Percentiles rank a stretch among this genome's conserved stretches.
Evolutionary conservation across 1,140 invertebrate genomes (phyloP).

Genomic region (Ditylenchus dipsaci): DNA sequence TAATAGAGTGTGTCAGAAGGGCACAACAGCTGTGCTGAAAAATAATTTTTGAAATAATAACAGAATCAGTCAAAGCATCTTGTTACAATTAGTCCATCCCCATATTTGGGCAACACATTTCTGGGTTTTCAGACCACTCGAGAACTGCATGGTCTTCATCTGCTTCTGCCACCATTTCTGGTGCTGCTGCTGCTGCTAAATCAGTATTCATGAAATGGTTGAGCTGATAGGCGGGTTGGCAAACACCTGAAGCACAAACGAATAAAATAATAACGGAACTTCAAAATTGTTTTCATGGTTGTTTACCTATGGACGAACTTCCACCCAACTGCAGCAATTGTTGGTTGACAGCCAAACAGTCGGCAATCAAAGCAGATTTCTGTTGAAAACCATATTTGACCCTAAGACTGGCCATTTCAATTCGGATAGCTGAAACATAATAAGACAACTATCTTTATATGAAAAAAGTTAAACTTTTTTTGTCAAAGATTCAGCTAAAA

Average conservation of each 20-base stretch:
- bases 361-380: neutral
- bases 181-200: too few relatives aligned
- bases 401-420: neutral
- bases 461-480: too few relatives aligned
- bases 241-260: neutral
- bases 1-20: neutral
- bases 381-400: neutral
- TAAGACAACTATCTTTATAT: too few relatives aligned
- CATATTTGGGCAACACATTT: neutral
- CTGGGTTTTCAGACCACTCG: neutral
- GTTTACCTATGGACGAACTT: neutral
- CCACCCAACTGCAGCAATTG: slow-evolving; percentile 1
- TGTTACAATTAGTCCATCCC: slow-evolving; percentile 6
- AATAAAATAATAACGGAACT: neutral
- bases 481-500: too few relatives aligned
- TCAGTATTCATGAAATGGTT: neutral
- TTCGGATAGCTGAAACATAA: neutral
- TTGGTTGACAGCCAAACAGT: neutral
- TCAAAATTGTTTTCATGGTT: neutral
- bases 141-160: neutral
- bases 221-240: neutral
- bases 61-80: neutral
- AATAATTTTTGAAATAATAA: neutral
- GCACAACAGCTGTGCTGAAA: neutral
- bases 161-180: too few relatives aligned